phyloP scores from a whole-genome alignment of 2,888 invertebrate species.

The Ariolimax columbianus region DNA sequence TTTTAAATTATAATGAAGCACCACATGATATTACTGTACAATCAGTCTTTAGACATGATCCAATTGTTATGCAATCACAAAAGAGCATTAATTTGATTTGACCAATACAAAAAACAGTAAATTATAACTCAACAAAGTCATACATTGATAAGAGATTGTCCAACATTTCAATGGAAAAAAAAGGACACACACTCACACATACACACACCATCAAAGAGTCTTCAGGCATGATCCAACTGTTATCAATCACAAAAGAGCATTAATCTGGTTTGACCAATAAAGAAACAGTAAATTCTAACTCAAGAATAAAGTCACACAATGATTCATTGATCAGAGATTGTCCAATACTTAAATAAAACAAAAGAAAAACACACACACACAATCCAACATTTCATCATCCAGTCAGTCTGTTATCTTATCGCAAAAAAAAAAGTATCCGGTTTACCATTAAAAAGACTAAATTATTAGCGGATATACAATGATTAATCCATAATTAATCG shows the following conservation, averaged over 20 bases:
- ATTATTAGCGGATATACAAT: background rate
- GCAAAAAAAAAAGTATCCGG: no score
- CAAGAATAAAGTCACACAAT: background rate
- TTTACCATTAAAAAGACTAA: background rate
- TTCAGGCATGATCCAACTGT: background rate
- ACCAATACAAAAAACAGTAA: background rate
- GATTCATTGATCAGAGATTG: background rate
- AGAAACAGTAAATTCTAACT: background rate
- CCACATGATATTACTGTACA: background rate
- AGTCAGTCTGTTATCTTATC: no score
- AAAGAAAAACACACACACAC: no score
- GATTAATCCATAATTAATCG: background rate
- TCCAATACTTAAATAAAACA: background rate
- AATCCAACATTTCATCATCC: no score
- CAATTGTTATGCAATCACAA: background rate
- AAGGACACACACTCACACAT: no score
- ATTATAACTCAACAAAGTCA: background rate
- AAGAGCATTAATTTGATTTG: background rate
- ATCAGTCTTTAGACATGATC: background rate
- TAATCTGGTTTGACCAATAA: background rate
- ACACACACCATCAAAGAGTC: no score
- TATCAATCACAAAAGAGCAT: background rate
- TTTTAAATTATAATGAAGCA: no score
- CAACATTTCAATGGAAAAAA: background rate
- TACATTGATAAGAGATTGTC: background rate